Base-by-base conservation (phyloP, 2,113 vertebrate species). In the Phylloscopus whistleri region DNA sequence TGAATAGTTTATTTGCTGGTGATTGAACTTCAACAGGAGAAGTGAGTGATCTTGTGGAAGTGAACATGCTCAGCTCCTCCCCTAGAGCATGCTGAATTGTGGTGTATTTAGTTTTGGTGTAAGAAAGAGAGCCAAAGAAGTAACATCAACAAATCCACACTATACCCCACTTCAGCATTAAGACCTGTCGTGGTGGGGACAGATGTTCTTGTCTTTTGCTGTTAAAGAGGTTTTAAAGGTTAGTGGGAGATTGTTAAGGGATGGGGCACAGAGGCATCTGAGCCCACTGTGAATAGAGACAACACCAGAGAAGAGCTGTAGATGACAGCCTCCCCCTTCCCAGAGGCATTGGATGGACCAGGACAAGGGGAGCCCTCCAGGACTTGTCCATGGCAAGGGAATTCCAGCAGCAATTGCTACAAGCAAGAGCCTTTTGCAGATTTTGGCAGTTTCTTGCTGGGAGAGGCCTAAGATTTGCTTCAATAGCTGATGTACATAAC, bases 231-330 rank as follows among this genome's bases (percentile, higher is more conserved):
- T 35, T 11, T 7, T 31, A 74, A 74, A 68, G 1, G 3, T 76
- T 52, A 28, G 16, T n/a, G 22, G 15, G 24, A 91, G 23, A 17
- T 66, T 44, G 27, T 13, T 66, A 27, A 58, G 22, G 6, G 4
- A 2, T 19, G 30, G 17, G 24, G 16, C 20, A 44, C 0, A 6
- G 22, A 62, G 31, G 15, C 11, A 12, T 19, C 22, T 67, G 28
- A 44, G 16, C 16, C 7, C 9, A 3, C 10, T 0, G 2, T 0
- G 4, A 39, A 48, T 21, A 44, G 41, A 35, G 16, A 20, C 0
- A 0, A 16, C 21, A 30, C 35, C 16, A 59, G 28, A 43, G 35
- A 12, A 39, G 16, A 26, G 8, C 31, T 72, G 24, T 53, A 43
- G 30, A 11, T 72, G 43, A 53, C 21, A 63, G 44, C 16, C 16